These are phyloP conservation scores for Trypoxylus dichotomus DNA, from an alignment of 1,140 invertebrate genomes.

Conservation along the genomic window DNA sequence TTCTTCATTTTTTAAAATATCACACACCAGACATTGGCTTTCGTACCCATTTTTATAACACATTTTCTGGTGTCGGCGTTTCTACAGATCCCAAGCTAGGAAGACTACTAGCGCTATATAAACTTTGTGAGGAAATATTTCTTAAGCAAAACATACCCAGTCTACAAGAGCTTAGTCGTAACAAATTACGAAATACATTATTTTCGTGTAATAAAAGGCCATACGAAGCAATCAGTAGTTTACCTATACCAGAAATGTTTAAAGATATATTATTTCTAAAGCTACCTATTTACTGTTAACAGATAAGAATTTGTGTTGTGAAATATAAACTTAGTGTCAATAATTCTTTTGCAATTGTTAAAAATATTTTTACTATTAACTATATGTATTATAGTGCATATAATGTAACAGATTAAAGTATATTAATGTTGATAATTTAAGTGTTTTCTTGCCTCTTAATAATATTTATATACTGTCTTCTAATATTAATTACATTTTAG, in stretches of 20 bases:
- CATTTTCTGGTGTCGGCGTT: not conserved
- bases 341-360: too few species aligned
- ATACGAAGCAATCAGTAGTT: not conserved
- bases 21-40: not conserved
- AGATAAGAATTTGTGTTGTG: too few species aligned
- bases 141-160: not conserved
- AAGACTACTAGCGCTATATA: not conserved
- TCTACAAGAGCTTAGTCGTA: not conserved
- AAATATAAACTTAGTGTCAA: too few species aligned
- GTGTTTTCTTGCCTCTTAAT: too few species aligned
- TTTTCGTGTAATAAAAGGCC: not conserved
- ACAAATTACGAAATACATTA: not conserved
- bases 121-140: not conserved
- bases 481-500: too few species aligned
- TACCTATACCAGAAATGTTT: not conserved
- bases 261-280: slow-evolving; percentile 5
- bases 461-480: too few species aligned
- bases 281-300: not conserved
- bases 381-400: too few species aligned
- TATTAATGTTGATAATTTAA: not conserved
- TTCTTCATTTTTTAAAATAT: not conserved
- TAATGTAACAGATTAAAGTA: not conserved
- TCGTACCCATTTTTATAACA: slow-evolving; percentile 1
- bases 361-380: too few species aligned
- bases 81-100: not conserved